A percentile compares a stretch with the other conserved stretches of the same genome.
Conservation (phyloP, 2,888 invertebrate genomes). For the Caenorhabditis uteleia region DNA sequence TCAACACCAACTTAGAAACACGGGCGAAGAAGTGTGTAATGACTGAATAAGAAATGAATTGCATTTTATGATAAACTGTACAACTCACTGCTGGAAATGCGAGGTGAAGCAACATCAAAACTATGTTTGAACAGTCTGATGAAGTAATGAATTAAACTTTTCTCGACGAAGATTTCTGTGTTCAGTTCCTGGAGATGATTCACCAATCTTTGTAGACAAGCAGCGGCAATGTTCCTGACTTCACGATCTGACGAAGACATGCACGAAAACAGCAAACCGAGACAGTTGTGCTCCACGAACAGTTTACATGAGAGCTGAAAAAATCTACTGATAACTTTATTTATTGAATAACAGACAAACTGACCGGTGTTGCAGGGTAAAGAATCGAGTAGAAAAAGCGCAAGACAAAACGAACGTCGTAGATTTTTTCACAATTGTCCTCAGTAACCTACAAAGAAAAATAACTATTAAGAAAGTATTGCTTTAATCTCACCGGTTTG, state of each 20-base stretch:
- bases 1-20: conserved; percentile 78
- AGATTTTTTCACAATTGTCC: conserved; percentile 27
- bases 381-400: conserved; percentile 45
- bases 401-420: conserved; percentile 47
- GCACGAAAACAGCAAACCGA: conserved; percentile 55
- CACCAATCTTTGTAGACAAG: conserved; percentile 49
- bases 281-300: conserved; percentile 53
- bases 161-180: conserved; percentile 55
- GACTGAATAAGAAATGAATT: conserved; percentile 69
- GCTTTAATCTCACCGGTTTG: conserved; percentile 20
- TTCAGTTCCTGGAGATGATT: conserved; percentile 48
- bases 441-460: no score
- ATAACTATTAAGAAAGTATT: no score
- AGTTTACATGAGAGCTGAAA: conserved; percentile 49
- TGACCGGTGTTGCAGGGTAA: conserved; percentile 50
- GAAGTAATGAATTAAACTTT: conserved; percentile 44
- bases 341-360: not conserved
- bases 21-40: conserved; percentile 79
- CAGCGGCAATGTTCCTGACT: conserved; percentile 47
- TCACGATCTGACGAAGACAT: conserved; percentile 39
- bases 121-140: conserved; percentile 57
- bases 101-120: conserved; percentile 36
- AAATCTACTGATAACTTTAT: not conserved
- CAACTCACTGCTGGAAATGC: conserved; percentile 49
- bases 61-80: not conserved